phyloP scores from a whole-genome alignment of 2,113 vertebrate species.

The Bubalus kerabau region DNA sequence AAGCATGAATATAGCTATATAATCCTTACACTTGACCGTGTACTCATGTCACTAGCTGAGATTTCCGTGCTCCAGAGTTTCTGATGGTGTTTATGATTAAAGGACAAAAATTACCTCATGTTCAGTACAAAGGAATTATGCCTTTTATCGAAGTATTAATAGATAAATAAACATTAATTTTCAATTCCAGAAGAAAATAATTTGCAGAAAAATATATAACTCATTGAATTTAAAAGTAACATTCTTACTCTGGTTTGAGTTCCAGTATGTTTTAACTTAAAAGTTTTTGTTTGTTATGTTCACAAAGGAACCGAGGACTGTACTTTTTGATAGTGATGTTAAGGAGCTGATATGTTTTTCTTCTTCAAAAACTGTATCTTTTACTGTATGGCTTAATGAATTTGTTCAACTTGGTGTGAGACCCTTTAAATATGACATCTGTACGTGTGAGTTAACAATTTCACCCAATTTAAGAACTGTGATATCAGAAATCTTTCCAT shows the following conservation, averaged over 20 bases:
- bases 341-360: neutral
- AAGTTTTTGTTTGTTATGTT: neutral
- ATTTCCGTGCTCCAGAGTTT: slow-evolving; percentile 36
- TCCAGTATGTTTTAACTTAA: neutral
- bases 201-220: slow-evolving; percentile 43
- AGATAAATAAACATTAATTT: slow-evolving; percentile 31
- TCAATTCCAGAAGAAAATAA: slow-evolving; percentile 42
- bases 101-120: neutral
- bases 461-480: neutral
- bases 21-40: neutral
- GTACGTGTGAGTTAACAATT: neutral
- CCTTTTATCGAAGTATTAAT: slow-evolving; percentile 36
- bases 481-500: neutral
- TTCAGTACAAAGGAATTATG: slow-evolving; percentile 33
- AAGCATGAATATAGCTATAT: neutral
- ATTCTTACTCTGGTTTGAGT: neutral
- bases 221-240: slow-evolving; percentile 11
- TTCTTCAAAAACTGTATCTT: neutral
- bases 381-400: neutral
- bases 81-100: slow-evolving; percentile 37
- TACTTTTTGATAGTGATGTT: neutral
- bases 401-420: neutral
- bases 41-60: slow-evolving; percentile 19
- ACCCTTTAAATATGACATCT: neutral
- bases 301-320: neutral